phyloP scores from a whole-genome alignment of 2,797 vertebrate genomes.

The Melanogrammus aeglefinus region DNA sequence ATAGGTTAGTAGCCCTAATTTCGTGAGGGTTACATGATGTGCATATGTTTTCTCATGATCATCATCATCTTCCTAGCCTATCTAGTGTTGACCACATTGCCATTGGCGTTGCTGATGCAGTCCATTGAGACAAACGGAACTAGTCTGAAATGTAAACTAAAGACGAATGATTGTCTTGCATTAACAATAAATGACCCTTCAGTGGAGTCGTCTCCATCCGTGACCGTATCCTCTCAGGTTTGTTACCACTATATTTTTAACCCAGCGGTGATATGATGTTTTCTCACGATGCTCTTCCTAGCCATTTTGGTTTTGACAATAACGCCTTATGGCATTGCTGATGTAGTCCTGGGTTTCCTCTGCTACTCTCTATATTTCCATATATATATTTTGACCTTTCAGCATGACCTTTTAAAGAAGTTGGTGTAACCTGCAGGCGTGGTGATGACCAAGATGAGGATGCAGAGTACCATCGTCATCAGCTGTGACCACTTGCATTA shows the following conservation, averaged over 20 bases:
- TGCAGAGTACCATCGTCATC: slow-evolving; percentile 96
- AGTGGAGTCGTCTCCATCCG: slow-evolving; percentile 93
- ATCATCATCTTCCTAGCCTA: slow-evolving; percentile 79
- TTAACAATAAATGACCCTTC: slow-evolving; percentile 96
- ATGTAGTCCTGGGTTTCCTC: slow-evolving; percentile 58
- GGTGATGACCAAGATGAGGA: slow-evolving; percentile 98
- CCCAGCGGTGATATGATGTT: slow-evolving; percentile 72
- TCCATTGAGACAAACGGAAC: neutral
- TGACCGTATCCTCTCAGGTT: slow-evolving; percentile 90
- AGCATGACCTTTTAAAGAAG: neutral
- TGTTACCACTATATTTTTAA: slow-evolving; percentile 35
- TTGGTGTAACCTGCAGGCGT: slow-evolving; percentile 69
- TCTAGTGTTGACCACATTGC: slow-evolving; percentile 70
- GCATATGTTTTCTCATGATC: slow-evolving; percentile 80
- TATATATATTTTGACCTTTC: too few species aligned
- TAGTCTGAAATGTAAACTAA: neutral
- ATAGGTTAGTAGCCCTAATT: too few species aligned
- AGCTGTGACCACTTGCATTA: slow-evolving; percentile 89
- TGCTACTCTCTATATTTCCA: neutral
- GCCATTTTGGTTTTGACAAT: slow-evolving; percentile 73
- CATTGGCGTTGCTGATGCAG: slow-evolving; percentile 75
- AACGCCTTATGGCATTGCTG: slow-evolving; percentile 75
- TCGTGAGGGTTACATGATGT: too few species aligned
- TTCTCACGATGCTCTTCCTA: slow-evolving; percentile 91
- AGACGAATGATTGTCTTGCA: slow-evolving; percentile 63